Evolutionary conservation across 2,888 invertebrate genomes (phyloP), one percentile per base, ranked within the genome.

Genomic region (Poecilobothrus nobilitatus): DNA sequence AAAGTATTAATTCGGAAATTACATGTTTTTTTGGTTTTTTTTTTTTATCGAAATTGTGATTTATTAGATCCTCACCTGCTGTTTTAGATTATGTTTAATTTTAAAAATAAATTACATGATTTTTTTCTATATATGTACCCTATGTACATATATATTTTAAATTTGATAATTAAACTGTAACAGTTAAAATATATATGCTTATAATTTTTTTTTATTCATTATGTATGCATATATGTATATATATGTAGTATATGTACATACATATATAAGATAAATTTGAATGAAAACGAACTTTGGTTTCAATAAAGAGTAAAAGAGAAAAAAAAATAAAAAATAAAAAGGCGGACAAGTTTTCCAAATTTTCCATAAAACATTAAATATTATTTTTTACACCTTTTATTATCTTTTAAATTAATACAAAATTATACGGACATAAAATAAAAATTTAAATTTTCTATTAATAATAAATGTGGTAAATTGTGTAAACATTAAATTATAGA

Each of bases 121-220:
- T 53, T 18, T 53, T 53, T 53, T 18, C 7, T 37, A 37, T 10
- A 34, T 34, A n/a, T 27, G 5, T 27, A 27, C 27, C 27, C 27
- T 27, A 27, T 27, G 27, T n/a, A n/a, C 27, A 5, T 27, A 27
- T 27, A 27, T 27, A 27, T 27, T 5, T 7, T 37, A 37, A 37
- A 53, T 18, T 53, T 41, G 41, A 53, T 53, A 53, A 53, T 53
- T 53, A 53, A 53, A 53, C 53, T 53, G 53, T 53, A 53, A 53
- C 18, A 53, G 53, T 53, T 53, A 53, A 41, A 41, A 41, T 27
- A 27, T n/a, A n/a, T n/a, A n/a, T n/a, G n/a, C n/a, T n/a, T n/a
- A n/a, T 37, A 37, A 37, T 2, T 37, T 37, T 2, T 37, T 37
- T 37, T 12, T 37, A 12, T 8, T 34, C 34, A 37, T 10, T 7